Conservation (phyloP, 2,113 vertebrate species). For the Sisor rabdophorus region DNA sequence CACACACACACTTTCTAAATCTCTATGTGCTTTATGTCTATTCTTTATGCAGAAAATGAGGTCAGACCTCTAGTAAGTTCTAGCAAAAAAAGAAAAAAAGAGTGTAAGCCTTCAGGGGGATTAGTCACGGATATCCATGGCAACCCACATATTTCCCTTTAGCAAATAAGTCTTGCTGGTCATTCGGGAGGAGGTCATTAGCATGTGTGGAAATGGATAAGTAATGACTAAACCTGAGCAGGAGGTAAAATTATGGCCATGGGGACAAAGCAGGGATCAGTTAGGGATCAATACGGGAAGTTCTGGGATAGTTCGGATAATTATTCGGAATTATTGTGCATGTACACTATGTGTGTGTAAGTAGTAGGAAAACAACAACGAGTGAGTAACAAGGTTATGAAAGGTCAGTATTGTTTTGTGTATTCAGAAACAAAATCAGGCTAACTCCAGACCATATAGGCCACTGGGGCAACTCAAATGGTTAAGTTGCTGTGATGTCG, state of each 20-base stretch:
- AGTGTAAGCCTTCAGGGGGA: conserved; percentile 72
- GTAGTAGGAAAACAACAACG: background rate
- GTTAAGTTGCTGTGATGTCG: too few relatives aligned
- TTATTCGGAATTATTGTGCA: background rate
- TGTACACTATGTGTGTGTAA: background rate
- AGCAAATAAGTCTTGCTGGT: conserved; percentile 25
- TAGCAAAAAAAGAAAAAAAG: conserved; percentile 73
- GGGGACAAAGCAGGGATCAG: background rate
- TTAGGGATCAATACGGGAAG: conserved; percentile 17
- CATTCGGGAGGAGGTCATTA: conserved; percentile 32
- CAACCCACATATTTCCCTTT: conserved; percentile 50
- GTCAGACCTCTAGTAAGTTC: conserved; percentile 89
- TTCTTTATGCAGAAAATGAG: conserved; percentile 82
- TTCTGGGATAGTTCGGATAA: background rate
- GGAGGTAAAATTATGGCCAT: background rate
- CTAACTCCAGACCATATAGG: too few relatives aligned
- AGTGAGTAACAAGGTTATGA: background rate
- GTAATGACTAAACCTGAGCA: conserved; percentile 31
- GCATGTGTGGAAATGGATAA: conserved; percentile 32
- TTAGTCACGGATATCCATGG: conserved; percentile 64
- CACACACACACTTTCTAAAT: conserved; percentile 49
- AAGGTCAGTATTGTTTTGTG: background rate
- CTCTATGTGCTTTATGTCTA: background rate
- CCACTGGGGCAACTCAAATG: too few relatives aligned
- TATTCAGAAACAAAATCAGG: too few relatives aligned